Percentiles rank a stretch among this genome's conserved stretches.
Evolutionary conservation across 2,888 invertebrate species (phyloP).

Genomic region (Epirrhoe alternata): DNA sequence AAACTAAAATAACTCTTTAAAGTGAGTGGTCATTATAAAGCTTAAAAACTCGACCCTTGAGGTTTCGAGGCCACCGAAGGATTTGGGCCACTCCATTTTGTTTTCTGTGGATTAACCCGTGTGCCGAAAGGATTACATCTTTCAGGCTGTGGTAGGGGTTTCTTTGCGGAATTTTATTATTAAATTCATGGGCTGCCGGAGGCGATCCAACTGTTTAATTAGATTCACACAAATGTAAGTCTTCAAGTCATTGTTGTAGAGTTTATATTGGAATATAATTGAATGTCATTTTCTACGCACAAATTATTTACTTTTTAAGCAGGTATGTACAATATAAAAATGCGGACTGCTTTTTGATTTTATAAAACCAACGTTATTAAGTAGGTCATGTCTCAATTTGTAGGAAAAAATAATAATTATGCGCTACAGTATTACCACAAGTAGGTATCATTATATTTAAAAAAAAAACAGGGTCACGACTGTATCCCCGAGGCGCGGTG

Average conservation of each 20-base stretch:
- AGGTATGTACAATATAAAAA: too few species aligned
- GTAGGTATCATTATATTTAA: too few species aligned
- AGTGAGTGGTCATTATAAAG: not conserved
- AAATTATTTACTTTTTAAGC: too few species aligned
- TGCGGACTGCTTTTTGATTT: too few species aligned
- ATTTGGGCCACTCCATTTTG: slow-evolving; percentile 27
- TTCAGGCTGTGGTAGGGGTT: slow-evolving; percentile 15
- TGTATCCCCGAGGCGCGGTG: too few species aligned
- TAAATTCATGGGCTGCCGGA: slow-evolving; percentile 3
- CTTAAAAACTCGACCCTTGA: not conserved
- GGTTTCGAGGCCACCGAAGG: slow-evolving; percentile 16
- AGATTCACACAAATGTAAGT: not conserved
- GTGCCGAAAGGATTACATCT: slow-evolving; percentile 30
- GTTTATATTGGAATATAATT: not conserved
- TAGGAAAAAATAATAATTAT: too few species aligned
- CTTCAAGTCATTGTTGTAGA: not conserved
- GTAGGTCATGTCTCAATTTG: too few species aligned
- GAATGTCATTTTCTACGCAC: too few species aligned
- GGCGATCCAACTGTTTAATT: not conserved
- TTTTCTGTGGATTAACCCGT: slow-evolving; percentile 27
- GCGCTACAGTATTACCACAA: too few species aligned
- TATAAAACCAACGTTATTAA: too few species aligned
- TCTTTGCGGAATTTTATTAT: slow-evolving; percentile 20
- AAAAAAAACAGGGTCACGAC: too few species aligned
- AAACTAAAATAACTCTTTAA: too few species aligned